Conservation (phyloP, 2,888 invertebrate species). For the Leptura quadrifasciata region DNA sequence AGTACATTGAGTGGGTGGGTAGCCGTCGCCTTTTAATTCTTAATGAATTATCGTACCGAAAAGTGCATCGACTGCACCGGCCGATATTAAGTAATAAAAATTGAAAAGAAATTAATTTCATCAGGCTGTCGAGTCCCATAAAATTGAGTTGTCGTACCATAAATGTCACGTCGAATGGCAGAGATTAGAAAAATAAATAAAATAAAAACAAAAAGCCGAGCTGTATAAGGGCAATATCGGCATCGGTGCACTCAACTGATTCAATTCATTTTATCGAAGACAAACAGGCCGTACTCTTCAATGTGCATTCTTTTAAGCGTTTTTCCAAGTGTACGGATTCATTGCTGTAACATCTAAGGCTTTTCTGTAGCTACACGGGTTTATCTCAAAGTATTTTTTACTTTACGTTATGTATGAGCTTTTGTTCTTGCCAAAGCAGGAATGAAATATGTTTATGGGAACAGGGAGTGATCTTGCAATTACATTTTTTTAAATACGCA, state of each 20-base stretch:
- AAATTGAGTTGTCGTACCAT: constrained; percentile 46
- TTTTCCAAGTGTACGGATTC: constrained; percentile 38
- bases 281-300: constrained; percentile 56
- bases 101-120: constrained; percentile 43
- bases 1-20: too few species aligned
- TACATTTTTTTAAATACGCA: neutral
- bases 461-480: neutral
- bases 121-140: constrained; percentile 40
- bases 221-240: constrained; percentile 47
- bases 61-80: neutral
- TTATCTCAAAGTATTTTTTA: constrained; percentile 25
- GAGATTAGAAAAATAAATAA: constrained; percentile 49
- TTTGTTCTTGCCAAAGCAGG: neutral
- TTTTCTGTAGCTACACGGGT: constrained; percentile 32
- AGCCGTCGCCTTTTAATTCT: too few species aligned
- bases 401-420: constrained; percentile 23
- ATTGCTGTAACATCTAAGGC: constrained; percentile 36
- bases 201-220: constrained; percentile 33
- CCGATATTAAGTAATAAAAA: constrained; percentile 39
- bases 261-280: constrained; percentile 63
- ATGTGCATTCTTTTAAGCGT: constrained; percentile 44
- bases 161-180: constrained; percentile 41
- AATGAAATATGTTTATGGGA: constrained; percentile 3
- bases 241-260: constrained; percentile 51
- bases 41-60: neutral